These are phyloP conservation scores for Acronicta aceris DNA, from an alignment of 2,888 invertebrate species.

Conservation along the genomic window DNA sequence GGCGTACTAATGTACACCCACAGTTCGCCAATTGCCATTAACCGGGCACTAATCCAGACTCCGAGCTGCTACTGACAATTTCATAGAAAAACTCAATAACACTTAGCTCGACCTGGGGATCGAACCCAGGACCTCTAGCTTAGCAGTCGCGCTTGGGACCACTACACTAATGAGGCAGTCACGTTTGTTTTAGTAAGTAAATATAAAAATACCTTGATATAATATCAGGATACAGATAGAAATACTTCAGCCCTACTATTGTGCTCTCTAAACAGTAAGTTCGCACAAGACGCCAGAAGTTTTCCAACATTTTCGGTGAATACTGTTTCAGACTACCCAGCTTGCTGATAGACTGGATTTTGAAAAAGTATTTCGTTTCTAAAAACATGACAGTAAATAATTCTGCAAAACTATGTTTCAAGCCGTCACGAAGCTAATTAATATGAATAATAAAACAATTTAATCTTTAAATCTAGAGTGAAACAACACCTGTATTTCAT, in stretches of 20 bases:
- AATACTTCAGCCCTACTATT: slow-evolving; percentile 80
- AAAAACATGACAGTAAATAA: slow-evolving; percentile 15
- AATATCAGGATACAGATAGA: slow-evolving; percentile 79
- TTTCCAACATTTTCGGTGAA: slow-evolving; percentile 60
- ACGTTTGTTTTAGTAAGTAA: not conserved
- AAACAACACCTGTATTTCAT: slow-evolving; percentile 16
- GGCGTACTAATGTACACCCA: too few species aligned
- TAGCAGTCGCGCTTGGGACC: too few species aligned
- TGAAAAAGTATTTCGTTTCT: slow-evolving; percentile 15
- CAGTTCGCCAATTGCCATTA: too few species aligned
- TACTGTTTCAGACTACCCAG: not conserved
- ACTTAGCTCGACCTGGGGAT: too few species aligned
- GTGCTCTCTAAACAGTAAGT: slow-evolving; percentile 76
- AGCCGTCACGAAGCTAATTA: slow-evolving; percentile 43
- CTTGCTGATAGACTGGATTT: not conserved
- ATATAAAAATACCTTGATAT: slow-evolving; percentile 72
- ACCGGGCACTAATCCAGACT: too few species aligned
- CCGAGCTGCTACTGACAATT: too few species aligned
- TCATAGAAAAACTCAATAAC: too few species aligned
- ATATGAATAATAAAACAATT: slow-evolving; percentile 28
- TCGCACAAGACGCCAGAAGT: slow-evolving; percentile 62
- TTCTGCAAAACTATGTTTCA: slow-evolving; percentile 5
- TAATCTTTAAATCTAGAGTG: slow-evolving; percentile 33
- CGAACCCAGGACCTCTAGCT: too few species aligned
- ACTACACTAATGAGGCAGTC: too few species aligned